A percentile compares a stretch with the other conserved stretches of the same genome.
phyloP scores from a whole-genome alignment of 2,888 invertebrate species.

The Acheta domesticus region DNA sequence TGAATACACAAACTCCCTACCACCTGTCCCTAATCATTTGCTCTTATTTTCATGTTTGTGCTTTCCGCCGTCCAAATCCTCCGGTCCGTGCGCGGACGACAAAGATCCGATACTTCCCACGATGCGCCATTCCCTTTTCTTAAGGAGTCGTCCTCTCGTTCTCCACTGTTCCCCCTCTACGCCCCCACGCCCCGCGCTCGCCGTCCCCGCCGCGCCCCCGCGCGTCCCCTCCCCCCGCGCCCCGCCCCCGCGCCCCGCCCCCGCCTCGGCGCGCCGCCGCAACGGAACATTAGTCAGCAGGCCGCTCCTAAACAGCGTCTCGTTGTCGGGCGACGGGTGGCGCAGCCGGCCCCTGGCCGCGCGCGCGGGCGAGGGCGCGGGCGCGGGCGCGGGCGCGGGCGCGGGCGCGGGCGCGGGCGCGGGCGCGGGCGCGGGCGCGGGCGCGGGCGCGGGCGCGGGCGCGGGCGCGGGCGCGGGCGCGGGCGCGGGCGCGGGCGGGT shows the following conservation, averaged over 20 bases:
- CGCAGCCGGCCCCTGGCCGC: background rate
- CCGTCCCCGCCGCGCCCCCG: background rate
- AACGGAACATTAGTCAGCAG: constrained; percentile 1
- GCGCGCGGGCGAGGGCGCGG: background rate
- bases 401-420: no score
- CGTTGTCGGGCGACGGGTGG: background rate
- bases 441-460: no score
- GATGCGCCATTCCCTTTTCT: no score
- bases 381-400: no score
- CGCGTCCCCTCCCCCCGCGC: no score
- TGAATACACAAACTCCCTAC: no score
- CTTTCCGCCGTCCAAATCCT: no score
- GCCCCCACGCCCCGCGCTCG: background rate
- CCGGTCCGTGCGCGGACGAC: no score
- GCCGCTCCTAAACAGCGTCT: background rate
- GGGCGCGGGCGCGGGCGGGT: background rate
- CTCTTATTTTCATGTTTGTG: no score
- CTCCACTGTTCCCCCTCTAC: background rate
- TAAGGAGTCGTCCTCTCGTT: background rate
- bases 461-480: background rate
- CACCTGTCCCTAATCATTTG: no score
- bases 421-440: no score
- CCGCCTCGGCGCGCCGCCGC: background rate
- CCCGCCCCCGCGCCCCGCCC: background rate
- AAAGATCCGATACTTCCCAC: no score